Evolutionary conservation across 2,888 invertebrate genomes (phyloP), one percentile per base, ranked within the genome.

Genomic region (Dioctria linearis): DNA sequence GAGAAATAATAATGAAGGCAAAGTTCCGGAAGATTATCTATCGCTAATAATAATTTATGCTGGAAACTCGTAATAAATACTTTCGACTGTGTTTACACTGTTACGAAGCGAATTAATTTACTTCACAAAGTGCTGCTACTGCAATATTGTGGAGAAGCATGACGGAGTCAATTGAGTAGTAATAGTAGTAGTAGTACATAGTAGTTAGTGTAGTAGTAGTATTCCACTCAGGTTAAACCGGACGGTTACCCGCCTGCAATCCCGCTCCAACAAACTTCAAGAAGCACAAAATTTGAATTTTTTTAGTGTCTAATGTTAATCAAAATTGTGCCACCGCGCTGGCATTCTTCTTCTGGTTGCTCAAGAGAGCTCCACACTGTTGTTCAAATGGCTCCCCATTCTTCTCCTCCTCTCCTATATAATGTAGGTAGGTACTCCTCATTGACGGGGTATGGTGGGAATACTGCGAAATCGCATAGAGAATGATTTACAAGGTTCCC

Each of bases 291-390:
- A 76, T 76, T 63, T 76, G 63, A 63, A 76, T 63, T 63, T 49
- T 42, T 61, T 76, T 42, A 73, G 49, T 46, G 76, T 49, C 49
- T 63, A 76, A 76, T 76, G 61, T 76, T 76, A 76, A 76, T 76
- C 76, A 76, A 76, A 76, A 76, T 63, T 76, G 76, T 76, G 63
- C 76, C 76, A 76, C 63, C 54, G 54, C 39, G 73, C 57, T 13
- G 59, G 76, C 76, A 76, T 76, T 76, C 76, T 76, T 76, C 76
- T 63, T 54, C 61, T 5, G 76, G 40, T 76, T 49, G 76, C 76
- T n/a, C 49, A 63, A 76, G 57, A 11, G 40, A 82, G 82, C 83
- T 83, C 80, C 6, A 69, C 84, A 82, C n/a, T 13, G 75, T n/a
- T n/a, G 54, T 65, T 25, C 25, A 25, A 25, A 25, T 25, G 25